A percentile compares a stretch with the other conserved stretches of the same genome.
Conservation (phyloP, 2,797 vertebrate genomes). For the Aldrovandia affinis region DNA sequence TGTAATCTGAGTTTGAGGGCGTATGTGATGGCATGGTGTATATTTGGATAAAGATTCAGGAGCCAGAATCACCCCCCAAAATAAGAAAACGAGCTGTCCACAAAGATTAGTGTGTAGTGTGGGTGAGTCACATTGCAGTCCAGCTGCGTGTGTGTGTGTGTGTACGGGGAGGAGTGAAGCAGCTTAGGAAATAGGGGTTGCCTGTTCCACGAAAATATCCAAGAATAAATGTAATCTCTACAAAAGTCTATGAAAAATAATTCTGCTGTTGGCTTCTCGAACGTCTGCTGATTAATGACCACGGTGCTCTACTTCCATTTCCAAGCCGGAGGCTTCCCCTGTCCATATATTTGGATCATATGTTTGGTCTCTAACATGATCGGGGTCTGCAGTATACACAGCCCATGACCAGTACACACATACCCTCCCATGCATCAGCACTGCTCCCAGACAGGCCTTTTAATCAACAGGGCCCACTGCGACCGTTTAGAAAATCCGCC, state of each 20-base stretch:
- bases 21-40: neutral
- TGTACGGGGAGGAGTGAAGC: neutral
- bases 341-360: neutral
- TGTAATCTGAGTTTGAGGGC: neutral
- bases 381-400: neutral
- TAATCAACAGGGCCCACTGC: too few species aligned
- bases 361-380: neutral
- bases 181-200: neutral
- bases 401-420: neutral
- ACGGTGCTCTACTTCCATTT: neutral
- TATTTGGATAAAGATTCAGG: too few species aligned
- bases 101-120: constrained; percentile 1
- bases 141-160: too few species aligned
- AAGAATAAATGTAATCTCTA: neutral
- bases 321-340: neutral
- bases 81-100: neutral
- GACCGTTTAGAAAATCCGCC: too few species aligned
- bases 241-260: neutral
- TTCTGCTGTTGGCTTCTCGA: neutral
- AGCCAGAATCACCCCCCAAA: neutral
- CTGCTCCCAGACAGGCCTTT: neutral
- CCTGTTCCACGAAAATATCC: neutral
- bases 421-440: neutral
- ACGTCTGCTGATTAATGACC: neutral
- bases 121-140: neutral